These are phyloP conservation scores for Drosophila villosipedis DNA, from an alignment of 2,888 invertebrate genomes.

Conservation along the genomic window DNA sequence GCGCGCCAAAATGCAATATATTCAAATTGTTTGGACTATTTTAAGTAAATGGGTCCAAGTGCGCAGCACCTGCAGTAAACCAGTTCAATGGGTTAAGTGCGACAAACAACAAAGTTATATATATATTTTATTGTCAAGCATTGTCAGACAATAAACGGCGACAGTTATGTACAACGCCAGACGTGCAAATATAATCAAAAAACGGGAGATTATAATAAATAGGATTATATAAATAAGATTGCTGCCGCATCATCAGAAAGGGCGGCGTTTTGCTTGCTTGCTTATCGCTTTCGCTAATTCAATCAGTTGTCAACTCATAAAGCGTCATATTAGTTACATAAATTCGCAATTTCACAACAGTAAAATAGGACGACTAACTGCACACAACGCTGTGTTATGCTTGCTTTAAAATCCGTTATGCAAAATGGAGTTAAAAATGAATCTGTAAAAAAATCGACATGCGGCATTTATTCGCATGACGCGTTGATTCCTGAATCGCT, in stretches of 20 bases:
- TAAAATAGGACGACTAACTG: constrained; percentile 6
- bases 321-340: neutral
- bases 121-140: too few relatives aligned
- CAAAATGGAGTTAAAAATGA: constrained; percentile 53
- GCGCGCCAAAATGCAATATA: constrained; percentile 46
- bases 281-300: constrained; percentile 35
- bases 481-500: constrained; percentile 29
- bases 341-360: constrained; percentile 14
- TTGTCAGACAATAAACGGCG: constrained; percentile 3
- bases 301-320: constrained; percentile 12
- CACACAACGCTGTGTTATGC: constrained; percentile 9
- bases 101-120: constrained; percentile 1
- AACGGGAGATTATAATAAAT: neutral
- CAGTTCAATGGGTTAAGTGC: constrained; percentile 48
- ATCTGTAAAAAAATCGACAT: constrained; percentile 54
- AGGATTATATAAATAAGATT: neutral
- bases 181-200: constrained; percentile 3
- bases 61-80: constrained; percentile 24
- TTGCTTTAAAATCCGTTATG: constrained; percentile 27
- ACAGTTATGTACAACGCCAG: constrained; percentile 2
- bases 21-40: constrained; percentile 33
- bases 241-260: constrained; percentile 38
- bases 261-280: constrained; percentile 28
- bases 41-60: constrained; percentile 41
- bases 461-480: constrained; percentile 35